Conservation (phyloP, 2,888 invertebrate species). For the Seladonia tumulorum region DNA sequence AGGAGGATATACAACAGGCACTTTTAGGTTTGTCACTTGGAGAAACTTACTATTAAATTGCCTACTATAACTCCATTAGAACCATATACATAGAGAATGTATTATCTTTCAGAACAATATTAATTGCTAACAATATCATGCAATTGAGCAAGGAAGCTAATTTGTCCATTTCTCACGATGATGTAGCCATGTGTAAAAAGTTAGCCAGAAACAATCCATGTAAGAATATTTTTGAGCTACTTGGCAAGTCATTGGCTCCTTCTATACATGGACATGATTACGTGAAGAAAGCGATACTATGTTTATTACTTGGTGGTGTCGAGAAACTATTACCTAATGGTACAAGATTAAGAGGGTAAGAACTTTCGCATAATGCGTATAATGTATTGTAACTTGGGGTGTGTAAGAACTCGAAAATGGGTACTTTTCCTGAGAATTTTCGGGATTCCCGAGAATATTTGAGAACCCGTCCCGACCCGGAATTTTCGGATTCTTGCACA, state of each 20-base stretch:
- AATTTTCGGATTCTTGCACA: not conserved
- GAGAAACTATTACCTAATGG: conserved; percentile 97
- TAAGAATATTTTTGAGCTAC: conserved; percentile 93
- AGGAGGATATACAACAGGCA: conserved; percentile 96
- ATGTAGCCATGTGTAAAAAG: conserved; percentile 95
- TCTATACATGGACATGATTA: conserved; percentile 99
- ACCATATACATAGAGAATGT: not conserved
- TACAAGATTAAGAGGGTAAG: conserved; percentile 93
- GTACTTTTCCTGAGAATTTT: too few species aligned
- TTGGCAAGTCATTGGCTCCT: conserved; percentile 97
- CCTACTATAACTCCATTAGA: not conserved
- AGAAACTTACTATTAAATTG: not conserved
- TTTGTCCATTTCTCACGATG: conserved; percentile 91
- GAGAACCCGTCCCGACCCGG: too few species aligned
- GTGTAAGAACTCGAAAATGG: too few species aligned
- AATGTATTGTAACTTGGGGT: not conserved
- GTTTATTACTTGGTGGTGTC: conserved; percentile 96
- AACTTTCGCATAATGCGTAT: not conserved
- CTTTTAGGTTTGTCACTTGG: conserved; percentile 87
- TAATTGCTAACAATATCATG: conserved; percentile 97
- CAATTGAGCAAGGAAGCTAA: conserved; percentile 95
- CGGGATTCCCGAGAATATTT: too few species aligned
- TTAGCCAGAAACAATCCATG: conserved; percentile 88
- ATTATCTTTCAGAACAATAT: conserved; percentile 89
- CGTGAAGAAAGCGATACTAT: conserved; percentile 98